Base-by-base conservation (phyloP, 1,140 invertebrate genomes). In the Cydia fagiglandana region DNA sequence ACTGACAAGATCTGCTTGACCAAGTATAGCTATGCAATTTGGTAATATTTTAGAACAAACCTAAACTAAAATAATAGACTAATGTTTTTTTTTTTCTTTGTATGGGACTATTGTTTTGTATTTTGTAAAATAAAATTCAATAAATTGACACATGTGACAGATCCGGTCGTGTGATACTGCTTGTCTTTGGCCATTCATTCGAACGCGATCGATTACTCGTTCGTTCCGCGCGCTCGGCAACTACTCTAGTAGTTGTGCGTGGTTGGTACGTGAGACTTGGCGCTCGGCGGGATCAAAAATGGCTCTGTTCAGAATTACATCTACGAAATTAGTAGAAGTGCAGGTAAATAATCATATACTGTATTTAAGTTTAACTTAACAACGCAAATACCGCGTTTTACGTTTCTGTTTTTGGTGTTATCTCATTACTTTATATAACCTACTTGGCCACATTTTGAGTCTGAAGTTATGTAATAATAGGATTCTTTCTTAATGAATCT, bases 281-380 rank as follows among this genome's bases (percentile, higher is more conserved):
- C 85, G 85, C 83, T 89, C 83, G 87, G 86, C 86, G 87, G 86
- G 80, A 84, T 84, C 75, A 87, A 87, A 86, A 81, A 91, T 91
- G 90, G 87, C 88, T 87, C 85, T 91, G 78, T 91, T 90, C 86
- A 90, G 88, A 82, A 90, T 89, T 83, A 88, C 88, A 56, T 84
- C 86, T 78, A 81, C 87, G 24, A 90, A 83, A 87, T 84, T 91
- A 77, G 78, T 84, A 68, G 90, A 91, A 82, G 82, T 87, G 78
- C 90, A 91, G 90, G 90, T 91, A 87, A 88, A 68, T 84, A 80
- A 38, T 45, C 17, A 41, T 78, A 76, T 50, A 38, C 75, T 38
- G n/a, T 79, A 70, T 78, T 73, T 66, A 70, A 73, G 68, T 70
- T 70, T 17, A 2, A 12, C n/a, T 17, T 20, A 38, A 6, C 30